phyloP scores from a whole-genome alignment of 2,888 invertebrate genomes.

The Tricholauxania praeusta region DNA sequence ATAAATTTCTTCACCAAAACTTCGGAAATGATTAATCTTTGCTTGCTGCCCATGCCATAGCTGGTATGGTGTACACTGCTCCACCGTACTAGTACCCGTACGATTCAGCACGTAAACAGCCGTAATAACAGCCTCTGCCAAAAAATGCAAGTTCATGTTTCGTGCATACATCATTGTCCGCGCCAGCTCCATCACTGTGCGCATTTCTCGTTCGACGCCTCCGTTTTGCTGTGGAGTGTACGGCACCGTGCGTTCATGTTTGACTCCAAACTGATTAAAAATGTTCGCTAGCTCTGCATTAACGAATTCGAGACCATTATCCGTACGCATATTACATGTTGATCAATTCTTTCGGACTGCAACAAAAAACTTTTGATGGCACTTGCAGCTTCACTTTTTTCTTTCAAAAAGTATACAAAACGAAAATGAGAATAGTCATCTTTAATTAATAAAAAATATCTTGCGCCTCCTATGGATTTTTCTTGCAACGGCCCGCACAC shows the following conservation, averaged over 20 bases:
- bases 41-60: conserved; percentile 45
- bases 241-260: conserved; percentile 47
- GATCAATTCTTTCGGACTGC: conserved; percentile 43
- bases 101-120: conserved; percentile 58
- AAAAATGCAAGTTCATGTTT: conserved; percentile 50
- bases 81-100: conserved; percentile 48
- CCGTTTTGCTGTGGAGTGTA: conserved; percentile 63
- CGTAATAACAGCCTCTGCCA: conserved; percentile 63
- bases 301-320: conserved; percentile 52
- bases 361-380: conserved; percentile 16
- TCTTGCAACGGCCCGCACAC: no score
- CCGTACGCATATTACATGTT: conserved; percentile 45
- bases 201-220: conserved; percentile 56
- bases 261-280: conserved; percentile 16
- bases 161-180: conserved; percentile 46
- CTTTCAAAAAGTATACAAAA: conserved; percentile 9
- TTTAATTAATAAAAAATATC: conserved; percentile 34
- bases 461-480: no score
- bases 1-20: conserved; percentile 24
- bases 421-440: conserved; percentile 41
- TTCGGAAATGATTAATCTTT: conserved; percentile 12
- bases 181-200: conserved; percentile 57
- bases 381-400: conserved; percentile 11
- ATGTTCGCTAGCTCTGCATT: conserved; percentile 45
- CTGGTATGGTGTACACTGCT: conserved; percentile 50